Conservation (phyloP, 1,140 invertebrate genomes). For the Drosophila rhopaloa region DNA sequence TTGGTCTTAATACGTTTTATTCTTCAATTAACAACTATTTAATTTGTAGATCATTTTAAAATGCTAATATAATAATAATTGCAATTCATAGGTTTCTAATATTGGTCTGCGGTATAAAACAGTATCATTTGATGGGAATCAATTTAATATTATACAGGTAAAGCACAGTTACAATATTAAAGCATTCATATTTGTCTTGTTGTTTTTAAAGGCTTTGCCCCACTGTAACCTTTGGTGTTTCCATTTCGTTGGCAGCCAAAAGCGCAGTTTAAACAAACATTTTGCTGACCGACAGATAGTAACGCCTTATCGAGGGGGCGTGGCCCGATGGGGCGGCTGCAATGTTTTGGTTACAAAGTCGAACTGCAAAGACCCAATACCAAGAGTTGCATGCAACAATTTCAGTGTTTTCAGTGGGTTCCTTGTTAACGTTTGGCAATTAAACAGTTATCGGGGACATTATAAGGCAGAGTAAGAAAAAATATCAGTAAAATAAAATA, state of each 20-base stretch:
- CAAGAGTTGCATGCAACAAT: conserved; percentile 30
- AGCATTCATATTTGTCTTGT: no score
- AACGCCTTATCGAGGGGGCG: conserved; percentile 5
- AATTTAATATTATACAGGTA: no score
- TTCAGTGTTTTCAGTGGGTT: conserved; percentile 1
- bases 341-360: neutral
- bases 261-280: conserved; percentile 31
- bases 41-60: no score
- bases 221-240: conserved; percentile 12
- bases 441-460: conserved; percentile 36
- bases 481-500: conserved; percentile 1
- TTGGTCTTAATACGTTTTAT: no score
- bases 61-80: no score
- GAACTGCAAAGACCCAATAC: neutral
- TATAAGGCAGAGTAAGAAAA: conserved; percentile 31
- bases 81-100: no score
- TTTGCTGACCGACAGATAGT: conserved; percentile 10
- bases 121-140: no score
- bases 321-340: neutral
- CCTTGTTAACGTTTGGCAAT: conserved; percentile 12
- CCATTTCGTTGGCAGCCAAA: conserved; percentile 7
- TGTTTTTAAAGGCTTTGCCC: neutral
- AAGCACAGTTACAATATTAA: no score
- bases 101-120: no score
- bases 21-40: no score